Base-by-base conservation (phyloP, 2,113 vertebrate genomes). In the Ciconia boyciana region DNA sequence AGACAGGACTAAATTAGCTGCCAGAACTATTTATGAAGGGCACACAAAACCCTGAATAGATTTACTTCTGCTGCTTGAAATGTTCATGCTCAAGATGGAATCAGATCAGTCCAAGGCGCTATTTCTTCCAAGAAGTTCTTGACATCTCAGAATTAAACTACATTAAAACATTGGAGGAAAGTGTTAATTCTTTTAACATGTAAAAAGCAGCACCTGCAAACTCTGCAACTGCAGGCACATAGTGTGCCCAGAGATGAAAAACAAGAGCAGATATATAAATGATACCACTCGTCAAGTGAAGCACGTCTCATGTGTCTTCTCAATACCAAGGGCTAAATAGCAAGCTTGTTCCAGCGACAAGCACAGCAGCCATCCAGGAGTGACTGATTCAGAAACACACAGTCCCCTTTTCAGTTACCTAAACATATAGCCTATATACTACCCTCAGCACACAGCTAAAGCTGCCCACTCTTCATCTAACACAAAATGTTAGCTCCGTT, bases 261-360 rank as follows among this genome's bases (percentile, higher is more conserved):
- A 39, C 51, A 94, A 89, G 93, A 89, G 54, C 70, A 94, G 64
- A 82, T 82, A 79, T 81, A 87, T 89, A 95, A 94, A 89, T 57
- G 85, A 58, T 86, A 58, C 85, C 44, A 54, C 60, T 94, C 86
- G 28, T 71, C 91, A 87, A 87, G 77, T 49, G 81, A 91, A 85
- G 95, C 94, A 91, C 1, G 32, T 95, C 93, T 96, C 94, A 89
- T 91, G 69, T 95, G 74, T 95, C 93, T 91, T 84, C 94, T 82
- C 88, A 75, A 57, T 91, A 91, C 83, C 86, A 60, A 76, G 71
- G 83, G 65, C 69, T 72, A 91, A 89, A 93, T 25, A 79, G 91
- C 84, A 87, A 87, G 72, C 71, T 90, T 82, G 83, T 94, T 96
- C 83, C 89, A 95, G 91, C 78, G 81, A 94, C 80, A 92, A 84